Evolutionary conservation across 2,888 invertebrate genomes (phyloP).

Genomic region (Amaurobius ferox): DNA sequence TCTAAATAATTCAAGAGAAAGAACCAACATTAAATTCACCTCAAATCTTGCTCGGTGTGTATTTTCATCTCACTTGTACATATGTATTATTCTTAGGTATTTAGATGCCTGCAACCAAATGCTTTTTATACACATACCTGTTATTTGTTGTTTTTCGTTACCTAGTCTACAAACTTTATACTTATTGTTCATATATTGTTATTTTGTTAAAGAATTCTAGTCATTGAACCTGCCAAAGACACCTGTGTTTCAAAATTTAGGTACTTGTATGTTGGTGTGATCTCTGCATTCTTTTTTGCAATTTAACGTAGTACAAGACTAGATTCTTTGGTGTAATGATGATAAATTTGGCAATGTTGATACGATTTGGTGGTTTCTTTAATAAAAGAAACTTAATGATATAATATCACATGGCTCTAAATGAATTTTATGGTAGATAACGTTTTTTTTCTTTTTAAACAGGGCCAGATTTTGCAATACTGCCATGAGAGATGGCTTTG

Average conservation of each 20-base stretch:
- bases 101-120: conserved; percentile 63
- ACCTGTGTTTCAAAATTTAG: conserved; percentile 45
- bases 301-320: background rate
- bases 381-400: too few species aligned
- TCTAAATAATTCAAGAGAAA: conserved; percentile 5
- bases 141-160: conserved; percentile 64
- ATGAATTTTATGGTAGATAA: too few species aligned
- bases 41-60: conserved; percentile 44
- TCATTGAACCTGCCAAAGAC: conserved; percentile 65
- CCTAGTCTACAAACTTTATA: conserved; percentile 68
- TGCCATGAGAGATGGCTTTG: too few species aligned
- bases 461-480: too few species aligned
- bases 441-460: too few species aligned
- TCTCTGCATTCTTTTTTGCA: background rate
- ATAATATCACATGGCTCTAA: too few species aligned
- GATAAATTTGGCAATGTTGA: background rate
- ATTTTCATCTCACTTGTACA: conserved; percentile 70
- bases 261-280: conserved; percentile 14
- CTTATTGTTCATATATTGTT: conserved; percentile 60
- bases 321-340: background rate
- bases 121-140: conserved; percentile 71
- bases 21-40: conserved; percentile 16
- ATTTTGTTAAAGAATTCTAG: conserved; percentile 56
- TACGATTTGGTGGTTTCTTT: too few species aligned
- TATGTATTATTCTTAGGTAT: conserved; percentile 70